Conservation (phyloP, 2,113 vertebrate genomes). For the Ceratotherium simum region DNA sequence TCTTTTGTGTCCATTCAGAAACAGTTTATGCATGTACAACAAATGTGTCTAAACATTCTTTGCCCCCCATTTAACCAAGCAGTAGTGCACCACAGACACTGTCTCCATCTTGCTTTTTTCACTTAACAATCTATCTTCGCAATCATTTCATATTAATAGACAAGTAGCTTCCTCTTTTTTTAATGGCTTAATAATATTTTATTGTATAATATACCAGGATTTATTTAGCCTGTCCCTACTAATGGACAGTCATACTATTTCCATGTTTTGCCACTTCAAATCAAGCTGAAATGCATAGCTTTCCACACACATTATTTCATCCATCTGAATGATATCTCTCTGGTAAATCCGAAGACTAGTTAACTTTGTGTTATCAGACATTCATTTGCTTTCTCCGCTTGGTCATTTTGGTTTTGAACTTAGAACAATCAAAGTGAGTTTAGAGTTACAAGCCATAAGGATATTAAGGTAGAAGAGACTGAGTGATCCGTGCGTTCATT, state of each 20-base stretch:
- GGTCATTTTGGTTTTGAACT: background rate
- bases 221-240: background rate
- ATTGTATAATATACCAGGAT: background rate
- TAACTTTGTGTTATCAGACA: background rate
- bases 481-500: background rate
- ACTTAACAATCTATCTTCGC: background rate
- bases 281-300: background rate
- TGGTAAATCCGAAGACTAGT: background rate
- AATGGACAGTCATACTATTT: background rate
- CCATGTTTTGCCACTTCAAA: background rate
- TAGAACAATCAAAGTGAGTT: background rate
- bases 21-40: background rate
- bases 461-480: background rate
- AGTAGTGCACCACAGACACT: background rate
- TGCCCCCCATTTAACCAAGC: background rate
- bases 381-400: slow-evolving; percentile 1
- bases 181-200: background rate
- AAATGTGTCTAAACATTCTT: background rate
- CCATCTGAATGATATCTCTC: background rate
- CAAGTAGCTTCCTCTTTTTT: background rate
- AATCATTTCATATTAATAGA: background rate
- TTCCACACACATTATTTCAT: background rate
- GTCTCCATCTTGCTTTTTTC: background rate
- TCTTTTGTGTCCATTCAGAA: background rate
- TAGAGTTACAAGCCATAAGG: background rate